Evolutionary conservation across 2,888 invertebrate genomes (phyloP).

Genomic region (Nomada ruficornis): DNA sequence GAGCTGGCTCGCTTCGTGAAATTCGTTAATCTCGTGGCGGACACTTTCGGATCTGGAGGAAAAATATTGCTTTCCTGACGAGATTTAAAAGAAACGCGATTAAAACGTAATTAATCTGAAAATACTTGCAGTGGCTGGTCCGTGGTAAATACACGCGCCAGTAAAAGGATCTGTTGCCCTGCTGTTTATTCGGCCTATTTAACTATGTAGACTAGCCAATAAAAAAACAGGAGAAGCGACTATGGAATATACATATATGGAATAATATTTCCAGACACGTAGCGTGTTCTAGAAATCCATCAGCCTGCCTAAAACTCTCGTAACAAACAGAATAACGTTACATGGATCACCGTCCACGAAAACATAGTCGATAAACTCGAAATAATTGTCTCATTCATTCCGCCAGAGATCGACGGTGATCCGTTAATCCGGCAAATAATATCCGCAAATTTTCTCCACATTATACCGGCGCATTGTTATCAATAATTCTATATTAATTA

Average conservation of each 20-base stretch:
- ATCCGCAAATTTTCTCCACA: slow-evolving; percentile 46
- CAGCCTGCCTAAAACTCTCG: not conserved
- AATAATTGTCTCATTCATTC: slow-evolving; percentile 43
- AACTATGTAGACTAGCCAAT: too few species aligned
- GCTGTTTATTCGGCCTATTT: too few species aligned
- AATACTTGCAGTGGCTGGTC: too few species aligned
- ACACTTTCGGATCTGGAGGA: slow-evolving; percentile 27
- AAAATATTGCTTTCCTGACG: slow-evolving; percentile 48
- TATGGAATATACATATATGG: too few species aligned
- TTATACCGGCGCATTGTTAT: slow-evolving; percentile 52
- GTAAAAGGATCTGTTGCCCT: too few species aligned
- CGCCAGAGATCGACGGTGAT: slow-evolving; percentile 46
- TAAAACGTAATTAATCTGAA: not conserved
- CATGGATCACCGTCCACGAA: not conserved
- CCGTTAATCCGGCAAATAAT: slow-evolving; percentile 59
- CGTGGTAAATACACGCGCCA: too few species aligned
- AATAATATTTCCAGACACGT: too few species aligned
- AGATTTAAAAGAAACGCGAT: slow-evolving; percentile 25
- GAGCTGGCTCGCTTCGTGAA: slow-evolving; percentile 16
- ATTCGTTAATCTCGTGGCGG: slow-evolving; percentile 55
- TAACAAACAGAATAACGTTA: not conserved
- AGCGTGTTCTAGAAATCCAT: not conserved
- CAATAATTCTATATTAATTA: slow-evolving; percentile 66
- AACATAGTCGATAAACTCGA: slow-evolving; percentile 32
- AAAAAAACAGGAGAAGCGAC: too few species aligned